phyloP scores from a whole-genome alignment of 2,797 vertebrate genomes.

The Hemitrygon akajei region DNA sequence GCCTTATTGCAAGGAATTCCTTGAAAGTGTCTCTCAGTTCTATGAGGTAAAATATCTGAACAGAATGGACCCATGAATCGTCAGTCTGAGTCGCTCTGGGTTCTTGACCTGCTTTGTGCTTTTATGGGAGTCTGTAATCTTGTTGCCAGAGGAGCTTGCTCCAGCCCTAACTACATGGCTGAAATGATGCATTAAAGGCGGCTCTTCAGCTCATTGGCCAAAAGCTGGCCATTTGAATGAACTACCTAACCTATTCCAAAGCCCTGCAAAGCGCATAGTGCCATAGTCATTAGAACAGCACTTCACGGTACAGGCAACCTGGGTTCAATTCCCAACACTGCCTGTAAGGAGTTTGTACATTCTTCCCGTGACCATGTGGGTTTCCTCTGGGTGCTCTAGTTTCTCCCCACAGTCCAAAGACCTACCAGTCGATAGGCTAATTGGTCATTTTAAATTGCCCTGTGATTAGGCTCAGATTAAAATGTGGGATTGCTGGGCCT shows the following conservation, averaged over 20 bases:
- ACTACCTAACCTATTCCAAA: neutral
- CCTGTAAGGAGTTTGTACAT: too few relatives aligned
- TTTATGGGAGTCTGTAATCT: neutral
- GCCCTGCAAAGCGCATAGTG: neutral
- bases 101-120: neutral
- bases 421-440: too few relatives aligned
- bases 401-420: too few relatives aligned
- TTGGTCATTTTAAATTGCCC: too few relatives aligned
- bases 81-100: neutral
- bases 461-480: too few relatives aligned
- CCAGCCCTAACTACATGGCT: neutral
- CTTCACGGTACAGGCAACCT: too few relatives aligned
- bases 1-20: slow-evolving; percentile 66
- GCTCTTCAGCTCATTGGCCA: neutral
- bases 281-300: too few relatives aligned
- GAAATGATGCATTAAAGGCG: neutral
- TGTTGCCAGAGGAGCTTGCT: neutral
- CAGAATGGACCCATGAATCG: too few relatives aligned
- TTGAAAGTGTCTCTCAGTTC: slow-evolving; percentile 64
- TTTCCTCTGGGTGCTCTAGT: too few relatives aligned
- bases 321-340: too few relatives aligned
- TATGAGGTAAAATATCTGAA: slow-evolving; percentile 61
- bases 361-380: too few relatives aligned
- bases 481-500: too few relatives aligned
- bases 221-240: neutral